Evolutionary conservation across 1,140 invertebrate species (phyloP), one percentile per base, ranked within the genome.

Genomic region (Tetraneura akinire): DNA sequence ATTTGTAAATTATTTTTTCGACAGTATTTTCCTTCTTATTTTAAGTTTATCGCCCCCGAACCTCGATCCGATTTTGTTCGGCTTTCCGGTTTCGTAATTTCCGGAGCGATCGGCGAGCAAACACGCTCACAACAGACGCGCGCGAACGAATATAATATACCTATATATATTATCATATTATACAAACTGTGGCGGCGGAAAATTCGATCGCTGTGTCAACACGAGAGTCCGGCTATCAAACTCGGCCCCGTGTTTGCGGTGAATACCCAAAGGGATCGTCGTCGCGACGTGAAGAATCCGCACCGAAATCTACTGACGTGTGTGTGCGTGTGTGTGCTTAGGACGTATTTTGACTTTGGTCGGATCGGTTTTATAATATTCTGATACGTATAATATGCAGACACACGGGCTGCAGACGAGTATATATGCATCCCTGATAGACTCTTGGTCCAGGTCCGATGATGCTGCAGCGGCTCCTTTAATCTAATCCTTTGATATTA

Each of bases 31-130:
- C n/a, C n/a, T n/a, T n/a, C n/a, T n/a, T n/a, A n/a, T n/a, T n/a
- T n/a, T n/a, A n/a, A n/a, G n/a, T n/a, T n/a, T n/a, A n/a, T n/a
- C n/a, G n/a, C n/a, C n/a, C n/a, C n/a, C n/a, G n/a, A n/a, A n/a
- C n/a, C n/a, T n/a, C n/a, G n/a, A n/a, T n/a, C n/a, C n/a, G n/a
- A 62, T 78, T 18, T 26, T 60, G 74, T 78, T 78, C 62, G 74
- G 45, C 74, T 78, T 74, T 78, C 74, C 42, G 73, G 74, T 78
- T 62, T 60, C 16, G 55, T 78, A 78, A 78, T 78, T 78, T 78
- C 74, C 57, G 55, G 74, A 76, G 73, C 62, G 37, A n/a, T n/a
- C 51, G 9, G 57, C 9, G 37, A 47, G 23, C 16, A 78, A 78
- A 78, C 74, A 2, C 14, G 47, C 32, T 37, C 32, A 37, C 32